These are phyloP conservation scores for Xylocampa areola DNA, from an alignment of 2,888 invertebrate genomes.

Conservation along the genomic window DNA sequence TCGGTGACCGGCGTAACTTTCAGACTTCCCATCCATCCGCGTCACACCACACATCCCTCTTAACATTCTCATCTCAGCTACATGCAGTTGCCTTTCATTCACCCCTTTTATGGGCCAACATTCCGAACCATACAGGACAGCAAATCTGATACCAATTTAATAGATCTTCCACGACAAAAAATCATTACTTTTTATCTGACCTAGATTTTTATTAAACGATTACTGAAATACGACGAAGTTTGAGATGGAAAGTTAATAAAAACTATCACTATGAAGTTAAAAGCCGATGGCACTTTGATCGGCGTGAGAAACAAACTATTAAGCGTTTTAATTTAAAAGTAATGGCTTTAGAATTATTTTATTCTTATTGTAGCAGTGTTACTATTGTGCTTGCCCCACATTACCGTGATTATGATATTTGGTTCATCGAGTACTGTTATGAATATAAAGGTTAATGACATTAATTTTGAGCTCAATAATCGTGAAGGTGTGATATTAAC, in stretches of 20 bases:
- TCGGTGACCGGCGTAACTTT: no score
- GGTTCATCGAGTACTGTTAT: not conserved
- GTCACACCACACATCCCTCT: no score
- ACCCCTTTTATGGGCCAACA: no score
- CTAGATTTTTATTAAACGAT: conserved; percentile 22
- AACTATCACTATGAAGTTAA: conserved; percentile 17
- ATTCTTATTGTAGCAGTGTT: conserved; percentile 24
- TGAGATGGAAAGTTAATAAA: conserved; percentile 34
- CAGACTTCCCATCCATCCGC: no score
- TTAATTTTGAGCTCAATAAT: conserved; percentile 11
- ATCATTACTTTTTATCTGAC: conserved; percentile 13
- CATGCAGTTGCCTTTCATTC: no score
- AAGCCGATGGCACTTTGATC: conserved; percentile 29
- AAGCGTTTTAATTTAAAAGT: conserved; percentile 36
- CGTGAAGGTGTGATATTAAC: no score
- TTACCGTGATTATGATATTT: conserved; percentile 10
- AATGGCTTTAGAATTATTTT: conserved; percentile 28
- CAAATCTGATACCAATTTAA: no score
- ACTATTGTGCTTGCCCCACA: conserved; percentile 28
- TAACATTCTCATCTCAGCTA: no score
- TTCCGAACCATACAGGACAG: no score
- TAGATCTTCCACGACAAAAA: conserved; percentile 23
- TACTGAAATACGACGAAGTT: conserved; percentile 16
- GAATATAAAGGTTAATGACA: conserved; percentile 23
- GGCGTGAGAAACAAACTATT: conserved; percentile 40